Evolutionary conservation across 2,113 vertebrate genomes (phyloP), one percentile per base, ranked within the genome.

Genomic region (Salminus brasiliensis): DNA sequence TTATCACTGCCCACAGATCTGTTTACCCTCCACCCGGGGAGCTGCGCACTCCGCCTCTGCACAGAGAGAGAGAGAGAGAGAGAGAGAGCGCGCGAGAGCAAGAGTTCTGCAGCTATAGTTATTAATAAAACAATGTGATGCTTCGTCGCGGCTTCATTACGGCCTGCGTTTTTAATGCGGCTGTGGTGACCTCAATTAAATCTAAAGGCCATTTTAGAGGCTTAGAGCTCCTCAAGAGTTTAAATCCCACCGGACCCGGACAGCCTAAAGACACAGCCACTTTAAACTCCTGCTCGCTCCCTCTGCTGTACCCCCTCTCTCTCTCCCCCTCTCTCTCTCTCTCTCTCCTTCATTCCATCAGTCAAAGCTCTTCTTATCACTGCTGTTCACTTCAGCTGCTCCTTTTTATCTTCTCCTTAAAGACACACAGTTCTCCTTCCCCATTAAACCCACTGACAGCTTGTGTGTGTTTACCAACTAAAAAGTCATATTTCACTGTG

Each of bases 121-220:
- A 79, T 79, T 85, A 79, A 87, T 88, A 84, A 81, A 86, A 85
- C 78, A 88, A 81, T 84, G 75, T 79, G 39, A 27, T 72, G 78
- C 76, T 76, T 57, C 74, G 85, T 71, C 83, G 85, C 82, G 76
- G 74, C 89, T 89, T 90, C 87, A 88, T 65, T 88, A 81, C 85
- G 79, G 60, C 79, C 72, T 88, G 88, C 89, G 84, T 88, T 49
- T 90, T 89, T 88, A 90, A 89, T 88, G 89, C 87, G 60, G 68
- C 80, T 80, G 74, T 88, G 83, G 83, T 85, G 89, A 89, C 89
- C 88, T 90, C 89, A 89, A 90, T 93, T 93, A 90, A 91, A 91
- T 89, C 88, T 89, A 89, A 88, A 89, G 86, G 87, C 87, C 73
- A 77, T 88, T 91, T 87, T 88, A 84, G 86, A 82, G 85, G 85